Percentiles rank a stretch among this genome's conserved stretches.
Evolutionary conservation across 2,888 invertebrate species (phyloP).

Genomic region (Nemotelus pantherinus): DNA sequence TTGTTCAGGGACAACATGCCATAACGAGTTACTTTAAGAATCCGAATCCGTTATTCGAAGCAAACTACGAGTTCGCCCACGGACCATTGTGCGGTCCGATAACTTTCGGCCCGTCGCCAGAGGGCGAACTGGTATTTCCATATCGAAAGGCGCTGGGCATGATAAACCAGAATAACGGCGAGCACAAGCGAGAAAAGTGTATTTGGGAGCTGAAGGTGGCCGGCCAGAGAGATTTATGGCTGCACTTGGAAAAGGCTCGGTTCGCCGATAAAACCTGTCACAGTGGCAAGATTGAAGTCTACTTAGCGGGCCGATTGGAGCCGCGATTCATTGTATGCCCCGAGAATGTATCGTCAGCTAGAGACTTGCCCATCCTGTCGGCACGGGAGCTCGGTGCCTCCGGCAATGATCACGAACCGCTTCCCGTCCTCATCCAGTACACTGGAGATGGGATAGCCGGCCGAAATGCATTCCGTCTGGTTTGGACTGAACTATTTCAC

Average conservation of each 20-base stretch:
- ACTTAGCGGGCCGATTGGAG: constrained; percentile 75
- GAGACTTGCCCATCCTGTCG: constrained; percentile 81
- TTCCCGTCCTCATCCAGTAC: constrained; percentile 77
- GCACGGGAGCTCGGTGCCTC: constrained; percentile 78
- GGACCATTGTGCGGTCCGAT: constrained; percentile 89
- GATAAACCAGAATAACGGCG: constrained; percentile 66
- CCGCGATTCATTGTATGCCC: constrained; percentile 86
- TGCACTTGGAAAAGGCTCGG: constrained; percentile 87
- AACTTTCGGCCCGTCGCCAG: constrained; percentile 79
- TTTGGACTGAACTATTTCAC: constrained; percentile 90
- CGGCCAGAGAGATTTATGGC: constrained; percentile 84
- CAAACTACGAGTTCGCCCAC: constrained; percentile 88
- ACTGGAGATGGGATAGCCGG: constrained; percentile 82
- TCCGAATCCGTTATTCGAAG: constrained; percentile 83
- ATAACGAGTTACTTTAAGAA: constrained; percentile 90
- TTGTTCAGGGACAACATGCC: constrained; percentile 85
- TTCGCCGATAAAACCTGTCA: constrained; percentile 87
- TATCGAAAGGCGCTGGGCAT: constrained; percentile 80
- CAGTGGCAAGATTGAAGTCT: constrained; percentile 86
- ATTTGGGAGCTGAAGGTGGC: constrained; percentile 86
- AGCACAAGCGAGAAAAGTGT: constrained; percentile 77
- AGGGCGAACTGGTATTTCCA: constrained; percentile 88
- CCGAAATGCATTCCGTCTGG: constrained; percentile 85
- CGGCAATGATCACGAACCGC: constrained; percentile 70
- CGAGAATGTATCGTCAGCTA: constrained; percentile 83